Percentiles rank a stretch among this genome's conserved stretches.
Evolutionary conservation across 2,797 vertebrate species (phyloP).

Genomic region (Garrulus glandarius): DNA sequence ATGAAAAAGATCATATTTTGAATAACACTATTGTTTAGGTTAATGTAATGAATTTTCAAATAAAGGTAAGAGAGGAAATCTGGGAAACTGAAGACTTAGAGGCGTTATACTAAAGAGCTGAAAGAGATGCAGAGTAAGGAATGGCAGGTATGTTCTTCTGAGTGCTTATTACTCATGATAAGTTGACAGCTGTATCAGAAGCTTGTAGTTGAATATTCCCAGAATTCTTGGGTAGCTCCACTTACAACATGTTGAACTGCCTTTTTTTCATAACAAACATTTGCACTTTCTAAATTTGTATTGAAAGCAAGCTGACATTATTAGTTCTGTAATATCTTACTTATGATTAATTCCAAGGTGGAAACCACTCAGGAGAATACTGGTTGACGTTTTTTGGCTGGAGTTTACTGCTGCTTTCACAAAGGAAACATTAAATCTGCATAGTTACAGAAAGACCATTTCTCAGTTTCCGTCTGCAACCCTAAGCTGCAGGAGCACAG

Average conservation of each 20-base stretch:
- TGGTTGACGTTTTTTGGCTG: not conserved
- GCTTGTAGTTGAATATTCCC: not conserved
- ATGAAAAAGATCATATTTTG: not conserved
- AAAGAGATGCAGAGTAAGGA: not conserved
- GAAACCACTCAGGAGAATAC: not conserved
- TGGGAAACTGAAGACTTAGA: not conserved
- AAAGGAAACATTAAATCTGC: not conserved
- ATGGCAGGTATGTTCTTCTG: not conserved
- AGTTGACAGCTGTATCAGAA: not conserved
- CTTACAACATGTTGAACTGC: not conserved
- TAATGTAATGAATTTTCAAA: not conserved
- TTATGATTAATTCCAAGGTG: not conserved
- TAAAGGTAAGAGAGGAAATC: not conserved
- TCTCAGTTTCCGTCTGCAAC: not conserved
- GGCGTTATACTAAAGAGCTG: not conserved
- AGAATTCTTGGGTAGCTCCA: not conserved
- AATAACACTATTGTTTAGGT: not conserved
- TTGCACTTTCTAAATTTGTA: not conserved
- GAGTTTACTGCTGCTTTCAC: not conserved
- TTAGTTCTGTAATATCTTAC: not conserved
- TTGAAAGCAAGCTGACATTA: not conserved
- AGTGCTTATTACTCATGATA: not conserved
- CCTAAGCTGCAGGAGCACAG: not conserved
- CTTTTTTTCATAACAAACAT: not conserved
- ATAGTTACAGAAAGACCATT: not conserved